These are phyloP conservation scores for Fregetta grallaria DNA, from an alignment of 2,113 vertebrate genomes.

Conservation along the genomic window DNA sequence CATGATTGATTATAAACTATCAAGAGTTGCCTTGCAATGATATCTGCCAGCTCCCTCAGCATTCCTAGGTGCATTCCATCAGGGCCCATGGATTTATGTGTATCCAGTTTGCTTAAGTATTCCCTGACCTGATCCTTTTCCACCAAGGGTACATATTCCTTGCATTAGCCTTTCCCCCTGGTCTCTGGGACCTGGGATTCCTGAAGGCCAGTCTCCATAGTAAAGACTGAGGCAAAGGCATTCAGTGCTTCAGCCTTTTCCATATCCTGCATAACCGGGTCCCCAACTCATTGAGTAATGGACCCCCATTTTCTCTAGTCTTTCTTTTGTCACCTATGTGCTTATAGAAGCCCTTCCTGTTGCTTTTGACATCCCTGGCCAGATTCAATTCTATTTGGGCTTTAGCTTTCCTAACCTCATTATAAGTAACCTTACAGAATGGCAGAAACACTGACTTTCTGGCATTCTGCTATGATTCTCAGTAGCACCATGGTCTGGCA, in stretches of 20 bases:
- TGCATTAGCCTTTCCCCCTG: too few species aligned
- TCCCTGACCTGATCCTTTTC: too few species aligned
- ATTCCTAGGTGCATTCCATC: too few species aligned
- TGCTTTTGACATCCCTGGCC: neutral
- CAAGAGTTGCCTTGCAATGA: too few species aligned
- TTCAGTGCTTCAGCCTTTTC: neutral
- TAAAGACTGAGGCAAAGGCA: neutral
- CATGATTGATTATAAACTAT: too few species aligned
- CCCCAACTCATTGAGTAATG: neutral
- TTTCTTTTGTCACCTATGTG: neutral
- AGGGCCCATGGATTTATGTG: too few species aligned
- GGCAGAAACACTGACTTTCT: neutral
- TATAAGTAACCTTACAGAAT: neutral
- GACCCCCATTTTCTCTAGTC: neutral
- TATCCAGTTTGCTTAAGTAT: too few species aligned
- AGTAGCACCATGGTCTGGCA: neutral
- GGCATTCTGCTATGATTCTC: neutral
- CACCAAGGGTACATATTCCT: too few species aligned
- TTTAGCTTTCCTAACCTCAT: neutral
- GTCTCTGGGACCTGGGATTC: neutral
- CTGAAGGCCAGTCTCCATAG: neutral
- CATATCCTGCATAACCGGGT: neutral
- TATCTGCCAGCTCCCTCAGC: too few species aligned
- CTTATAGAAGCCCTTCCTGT: neutral
- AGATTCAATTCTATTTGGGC: neutral